Percentiles rank a stretch among this genome's conserved stretches.
Conservation (phyloP, 2,113 vertebrate species). For the Platichthys stellatus region DNA sequence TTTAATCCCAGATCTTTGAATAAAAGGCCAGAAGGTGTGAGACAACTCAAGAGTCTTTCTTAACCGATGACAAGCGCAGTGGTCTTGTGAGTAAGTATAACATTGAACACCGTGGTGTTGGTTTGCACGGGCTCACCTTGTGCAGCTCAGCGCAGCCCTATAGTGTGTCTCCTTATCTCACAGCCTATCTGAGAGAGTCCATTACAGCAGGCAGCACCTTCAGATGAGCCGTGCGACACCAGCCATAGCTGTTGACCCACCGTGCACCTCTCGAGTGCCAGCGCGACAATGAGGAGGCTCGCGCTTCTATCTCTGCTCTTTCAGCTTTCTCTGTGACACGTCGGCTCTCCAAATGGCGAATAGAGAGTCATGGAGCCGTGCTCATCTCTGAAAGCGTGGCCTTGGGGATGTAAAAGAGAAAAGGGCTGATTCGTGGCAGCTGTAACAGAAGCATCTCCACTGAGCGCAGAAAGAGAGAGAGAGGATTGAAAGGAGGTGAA, state of each 20-base stretch:
- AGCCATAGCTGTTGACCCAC: constrained; percentile 43
- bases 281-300: constrained; percentile 34
- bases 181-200: constrained; percentile 74
- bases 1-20: neutral
- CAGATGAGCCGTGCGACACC: constrained; percentile 61
- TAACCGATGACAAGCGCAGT: constrained; percentile 48
- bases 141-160: constrained; percentile 57
- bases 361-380: neutral
- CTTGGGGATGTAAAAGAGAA: constrained; percentile 67
- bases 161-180: constrained; percentile 77
- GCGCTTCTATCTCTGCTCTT: constrained; percentile 65
- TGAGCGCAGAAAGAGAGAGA: constrained; percentile 28
- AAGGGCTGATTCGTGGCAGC: constrained; percentile 47
- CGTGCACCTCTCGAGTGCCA: constrained; percentile 41
- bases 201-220: constrained; percentile 76
- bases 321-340: constrained; percentile 50
- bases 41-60: constrained; percentile 10
- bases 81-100: constrained; percentile 68
- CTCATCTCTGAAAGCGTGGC: constrained; percentile 52
- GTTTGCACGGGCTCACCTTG: constrained; percentile 63
- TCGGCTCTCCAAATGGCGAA: neutral
- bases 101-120: constrained; percentile 64
- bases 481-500: constrained; percentile 38
- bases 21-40: constrained; percentile 15
- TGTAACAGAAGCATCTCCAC: constrained; percentile 57